Base-by-base conservation (phyloP, 2,888 invertebrate species). In the Notodonta ziczac region DNA sequence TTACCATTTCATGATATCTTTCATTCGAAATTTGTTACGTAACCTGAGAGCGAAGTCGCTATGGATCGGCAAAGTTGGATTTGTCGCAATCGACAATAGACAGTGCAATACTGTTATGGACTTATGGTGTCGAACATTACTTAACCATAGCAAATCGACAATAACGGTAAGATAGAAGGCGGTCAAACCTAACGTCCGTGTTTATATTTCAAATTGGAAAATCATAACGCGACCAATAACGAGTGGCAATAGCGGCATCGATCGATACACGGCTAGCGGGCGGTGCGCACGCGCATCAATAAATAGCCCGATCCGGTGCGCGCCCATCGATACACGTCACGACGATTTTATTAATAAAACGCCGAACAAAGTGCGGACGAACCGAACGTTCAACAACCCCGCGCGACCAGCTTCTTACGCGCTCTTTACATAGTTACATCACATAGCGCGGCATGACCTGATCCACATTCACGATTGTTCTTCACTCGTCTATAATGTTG, bases 271-370 rank as follows among this genome's bases (percentile, higher is more conserved):
- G 67, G 73, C 71, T 66, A 74, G 71, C 68, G 69, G 65, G 79
- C 78, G 78, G 71, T 81, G 87, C 84, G 86, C 87, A 80, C 80
- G 85, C 89, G 88, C 86, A 86, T 89, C 89, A 85, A 89, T 90
- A 90, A 90, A 90, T 90, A 91, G 91, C 87, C 79, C 83, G 86
- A 87, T 87, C 83, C 81, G 79, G 78, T 79, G 84, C 82, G 83
- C 85, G 84, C 80, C 80, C 85, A 84, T 88, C 91, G 88, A 90
- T 89, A 88, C 87, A 86, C 90, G 90, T 91, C 90, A 91, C 87
- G 81, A 83, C 81, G 80, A 87, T 88, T 90, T 91, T 92, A 92
- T 92, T 91, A 92, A 92, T 92, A 93, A 89, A 92, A 89, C 88
- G 70, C 83, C 83, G 85, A 88, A 88, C 85, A 80, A 80, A 81